Evolutionary conservation across 2,888 invertebrate genomes (phyloP), one percentile per base, ranked within the genome.

Genomic region (Ashinkailepas kermadecensis): DNA sequence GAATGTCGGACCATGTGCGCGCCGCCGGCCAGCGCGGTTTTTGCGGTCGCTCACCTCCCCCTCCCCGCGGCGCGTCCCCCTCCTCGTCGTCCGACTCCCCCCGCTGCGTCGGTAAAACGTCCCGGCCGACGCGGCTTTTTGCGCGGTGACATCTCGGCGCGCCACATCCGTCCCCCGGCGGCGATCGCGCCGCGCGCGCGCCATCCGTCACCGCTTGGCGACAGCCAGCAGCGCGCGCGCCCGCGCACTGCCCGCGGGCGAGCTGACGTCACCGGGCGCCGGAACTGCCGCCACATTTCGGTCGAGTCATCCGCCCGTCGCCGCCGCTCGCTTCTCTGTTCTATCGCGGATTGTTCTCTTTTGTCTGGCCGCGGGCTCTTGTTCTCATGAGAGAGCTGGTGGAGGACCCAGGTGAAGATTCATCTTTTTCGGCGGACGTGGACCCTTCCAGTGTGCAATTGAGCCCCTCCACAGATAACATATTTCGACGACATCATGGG

Each of bases 41-140:
- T 74, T 74, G 74, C 74, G 74, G 74, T 74, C 74, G 54, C 74
- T 74, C 74, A 74, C 74, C 74, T 56, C 54, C 70, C 39, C 39
- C 25, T 10, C 39, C 25, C 70, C 54, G 59, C 59, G 59, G 11
- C 59, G 59, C 59, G 39, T 67, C 67, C 18, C 18, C 70, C 23
- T 1, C 65, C 18, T 23, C 65, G 18, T 23, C 65, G 65, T 8
- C 65, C 59, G 59, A 23, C 56, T 54, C 74, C 74, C 56, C 74
- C 54, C 21, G 74, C 54, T 54, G 74, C 74, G 74, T n/a, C 56
- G 74, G 18, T 74, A 74, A 74, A 74, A 74, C 74, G 74, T 56
- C 74, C 54, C 74, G 56, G 54, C 74, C 74, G 74, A 56, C 54
- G 74, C 74, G 74, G 23, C 74, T 74, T 74, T 74, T 74, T 74